These are phyloP conservation scores for Ceratothoa steindachneri DNA, from an alignment of 2,888 invertebrate species.

Conservation along the genomic window DNA sequence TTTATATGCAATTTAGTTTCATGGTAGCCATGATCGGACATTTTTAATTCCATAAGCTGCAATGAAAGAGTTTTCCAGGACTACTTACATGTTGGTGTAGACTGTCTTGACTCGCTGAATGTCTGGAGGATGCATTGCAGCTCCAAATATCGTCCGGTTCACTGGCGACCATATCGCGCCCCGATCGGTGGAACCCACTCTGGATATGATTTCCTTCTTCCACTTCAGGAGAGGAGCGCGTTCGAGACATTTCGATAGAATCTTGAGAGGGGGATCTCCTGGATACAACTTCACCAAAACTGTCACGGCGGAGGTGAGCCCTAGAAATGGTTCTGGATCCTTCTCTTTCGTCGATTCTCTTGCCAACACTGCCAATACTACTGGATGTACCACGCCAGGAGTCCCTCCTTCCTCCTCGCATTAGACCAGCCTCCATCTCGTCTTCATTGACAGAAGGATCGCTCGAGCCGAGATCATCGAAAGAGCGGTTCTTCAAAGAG, in stretches of 20 bases:
- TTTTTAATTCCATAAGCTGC: no score
- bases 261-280: conserved; percentile 42
- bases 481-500: conserved; percentile 32
- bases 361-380: conserved; percentile 13
- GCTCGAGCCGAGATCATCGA: conserved; percentile 26
- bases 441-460: conserved; percentile 11
- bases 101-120: conserved; percentile 36
- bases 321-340: conserved; percentile 34
- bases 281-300: conserved; percentile 42
- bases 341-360: conserved; percentile 30
- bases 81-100: conserved; percentile 34
- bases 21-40: no score
- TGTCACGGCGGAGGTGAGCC: conserved; percentile 36
- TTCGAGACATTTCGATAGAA: conserved; percentile 19
- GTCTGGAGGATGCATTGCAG: conserved; percentile 27
- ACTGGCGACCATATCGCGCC: not conserved
- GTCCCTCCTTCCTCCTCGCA: not conserved
- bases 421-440: conserved; percentile 13
- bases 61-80: no score
- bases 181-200: not conserved
- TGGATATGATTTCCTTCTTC: no score
- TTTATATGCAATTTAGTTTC: no score
- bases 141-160: conserved; percentile 34
- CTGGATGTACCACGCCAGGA: conserved; percentile 4
- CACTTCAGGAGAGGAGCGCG: conserved; percentile 11